Evolutionary conservation across 2,797 vertebrate species (phyloP), one percentile per base, ranked within the genome.

Genomic region (Gallinago nigripennis): DNA sequence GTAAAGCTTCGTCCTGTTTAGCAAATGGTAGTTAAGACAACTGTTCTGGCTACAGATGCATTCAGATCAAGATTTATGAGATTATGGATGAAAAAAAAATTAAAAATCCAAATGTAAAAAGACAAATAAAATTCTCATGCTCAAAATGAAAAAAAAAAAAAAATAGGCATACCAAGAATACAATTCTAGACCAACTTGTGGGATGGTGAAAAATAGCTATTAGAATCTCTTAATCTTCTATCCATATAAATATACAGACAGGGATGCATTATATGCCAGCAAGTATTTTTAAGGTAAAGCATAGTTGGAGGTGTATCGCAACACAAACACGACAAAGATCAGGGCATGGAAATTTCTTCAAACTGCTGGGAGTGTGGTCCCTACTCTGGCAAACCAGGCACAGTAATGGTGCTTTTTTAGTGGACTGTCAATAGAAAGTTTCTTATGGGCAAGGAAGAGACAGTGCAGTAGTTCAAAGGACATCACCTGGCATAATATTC

Each of bases 211-310:
- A 72, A 48, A 4, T 0, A 1, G 21, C 8, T 28, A 4, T n/a
- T 14, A 24, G 2, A 45, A 27, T 9, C 25, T 41, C 18, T 45
- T 72, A 39, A 51, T 35, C 6, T 76, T 69, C 13, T 45, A 10
- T 16, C 23, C 20, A 13, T 18, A 20, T 30, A 50, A n/a, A 28
- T 21, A 24, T 9, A 48, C 0, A 0, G 12, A 8, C 8, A 54
- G 2, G 6, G 21, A 31, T 3, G 25, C 43, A 28, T 6, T 18
- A 43, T 45, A 41, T 54, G 11, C 6, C 23, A 41, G 60, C 54
- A 70, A 37, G 4, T 2, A 27, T 19, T 86, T 61, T 73, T 51
- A 58, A 80, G 18, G 30, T 17, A 63, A 86, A 88, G 8, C 24
- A 46, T 5, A 43, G 6, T 18, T 43, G 11, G 15, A 65, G 27